Percentiles rank a stretch among this genome's conserved stretches.
These are phyloP conservation scores for Carpatolechia fugitivella DNA, from an alignment of 2,888 invertebrate genomes.

Conservation along the genomic window DNA sequence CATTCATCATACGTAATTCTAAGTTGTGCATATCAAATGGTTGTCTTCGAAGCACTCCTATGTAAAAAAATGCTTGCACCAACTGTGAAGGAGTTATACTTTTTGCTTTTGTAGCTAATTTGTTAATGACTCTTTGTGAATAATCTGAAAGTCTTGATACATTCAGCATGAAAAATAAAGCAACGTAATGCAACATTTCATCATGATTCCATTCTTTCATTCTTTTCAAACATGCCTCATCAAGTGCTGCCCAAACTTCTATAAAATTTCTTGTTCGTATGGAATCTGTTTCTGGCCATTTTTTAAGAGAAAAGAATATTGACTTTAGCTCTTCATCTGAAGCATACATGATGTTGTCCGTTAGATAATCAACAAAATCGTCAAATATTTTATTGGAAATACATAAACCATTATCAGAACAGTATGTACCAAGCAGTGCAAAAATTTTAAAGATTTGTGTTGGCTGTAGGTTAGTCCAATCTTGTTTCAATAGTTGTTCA, in stretches of 20 bases:
- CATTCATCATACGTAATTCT: conserved; percentile 76
- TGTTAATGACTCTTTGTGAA: conserved; percentile 72
- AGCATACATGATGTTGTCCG: conserved; percentile 75
- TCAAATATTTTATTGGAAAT: conserved; percentile 62
- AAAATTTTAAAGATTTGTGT: conserved; percentile 51
- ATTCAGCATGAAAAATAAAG: conserved; percentile 82
- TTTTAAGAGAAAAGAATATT: conserved; percentile 70
- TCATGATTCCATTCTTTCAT: conserved; percentile 71
- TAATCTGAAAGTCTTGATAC: conserved; percentile 78
- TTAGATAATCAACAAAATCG: conserved; percentile 59
- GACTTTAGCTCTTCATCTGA: conserved; percentile 77
- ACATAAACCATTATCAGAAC: conserved; percentile 47
- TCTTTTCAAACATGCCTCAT: conserved; percentile 79
- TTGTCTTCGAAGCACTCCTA: conserved; percentile 79
- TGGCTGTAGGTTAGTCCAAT: conserved; percentile 47
- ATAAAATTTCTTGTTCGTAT: conserved; percentile 79
- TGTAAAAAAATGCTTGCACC: conserved; percentile 83
- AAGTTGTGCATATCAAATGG: conserved; percentile 82
- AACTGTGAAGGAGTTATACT: conserved; percentile 80
- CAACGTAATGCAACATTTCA: conserved; percentile 77
- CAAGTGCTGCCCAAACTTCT: conserved; percentile 83
- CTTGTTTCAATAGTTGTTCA: conserved; percentile 37
- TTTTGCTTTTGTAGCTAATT: conserved; percentile 77
- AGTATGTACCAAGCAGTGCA: conserved; percentile 49
- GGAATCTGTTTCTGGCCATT: conserved; percentile 74